phyloP scores from a whole-genome alignment of 2,113 vertebrate genomes.

The Barbus barbus region DNA sequence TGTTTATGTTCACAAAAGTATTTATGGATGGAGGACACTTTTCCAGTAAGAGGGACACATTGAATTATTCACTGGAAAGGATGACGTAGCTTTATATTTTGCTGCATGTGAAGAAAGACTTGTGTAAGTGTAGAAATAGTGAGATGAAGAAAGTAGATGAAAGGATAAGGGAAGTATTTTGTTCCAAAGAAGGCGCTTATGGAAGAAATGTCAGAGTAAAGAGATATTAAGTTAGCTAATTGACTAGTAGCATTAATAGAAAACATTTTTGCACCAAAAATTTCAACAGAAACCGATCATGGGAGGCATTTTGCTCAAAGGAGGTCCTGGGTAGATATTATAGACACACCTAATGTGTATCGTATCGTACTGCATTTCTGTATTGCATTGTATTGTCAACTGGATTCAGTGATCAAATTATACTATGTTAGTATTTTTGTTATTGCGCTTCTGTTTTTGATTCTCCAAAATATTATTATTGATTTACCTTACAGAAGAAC shows the following conservation, averaged over 20 bases:
- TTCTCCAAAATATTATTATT: constrained; percentile 82
- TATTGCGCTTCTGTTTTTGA: constrained; percentile 82
- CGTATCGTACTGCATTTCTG: constrained; percentile 75
- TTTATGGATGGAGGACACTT: constrained; percentile 21
- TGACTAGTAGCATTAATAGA: background rate
- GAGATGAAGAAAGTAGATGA: constrained; percentile 54
- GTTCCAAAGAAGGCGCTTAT: constrained; percentile 23
- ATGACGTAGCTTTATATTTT: background rate
- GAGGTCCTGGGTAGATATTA: constrained; percentile 73
- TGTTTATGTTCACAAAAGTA: constrained; percentile 30
- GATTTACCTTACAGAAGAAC: constrained; percentile 76
- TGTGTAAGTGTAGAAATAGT: constrained; percentile 46
- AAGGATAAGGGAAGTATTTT: constrained; percentile 54
- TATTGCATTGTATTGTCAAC: constrained; percentile 80
- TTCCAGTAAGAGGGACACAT: constrained; percentile 28
- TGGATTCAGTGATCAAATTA: constrained; percentile 85
- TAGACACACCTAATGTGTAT: constrained; percentile 71
- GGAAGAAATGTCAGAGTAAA: background rate
- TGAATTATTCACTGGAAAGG: constrained; percentile 36
- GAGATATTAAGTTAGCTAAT: background rate
- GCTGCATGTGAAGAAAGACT: constrained; percentile 37
- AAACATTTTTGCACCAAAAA: constrained; percentile 27
- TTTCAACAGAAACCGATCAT: constrained; percentile 42
- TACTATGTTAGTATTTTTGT: constrained; percentile 86
- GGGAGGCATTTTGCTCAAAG: constrained; percentile 62